Conservation (phyloP, 2,797 vertebrate genomes). For the Sitta carolinensis region DNA sequence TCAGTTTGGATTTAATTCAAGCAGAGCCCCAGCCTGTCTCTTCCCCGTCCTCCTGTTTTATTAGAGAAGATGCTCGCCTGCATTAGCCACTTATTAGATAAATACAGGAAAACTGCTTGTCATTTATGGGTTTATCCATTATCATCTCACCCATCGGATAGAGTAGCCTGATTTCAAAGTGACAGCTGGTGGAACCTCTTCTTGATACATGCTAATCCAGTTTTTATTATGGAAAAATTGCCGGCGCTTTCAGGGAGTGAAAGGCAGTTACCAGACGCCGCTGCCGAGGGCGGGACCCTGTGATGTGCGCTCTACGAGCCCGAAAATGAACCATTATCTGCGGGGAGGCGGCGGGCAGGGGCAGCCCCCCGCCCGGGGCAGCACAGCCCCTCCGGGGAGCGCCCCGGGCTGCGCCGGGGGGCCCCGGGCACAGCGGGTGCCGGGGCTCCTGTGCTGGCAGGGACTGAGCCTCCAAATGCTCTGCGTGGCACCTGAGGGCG, state of each 20-base stretch:
- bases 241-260: slow-evolving; percentile 85
- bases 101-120: slow-evolving; percentile 79
- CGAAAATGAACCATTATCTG: slow-evolving; percentile 76
- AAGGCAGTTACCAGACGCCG: slow-evolving; percentile 82
- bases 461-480: too few species aligned
- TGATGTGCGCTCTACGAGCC: slow-evolving; percentile 73
- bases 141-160: slow-evolving; percentile 83
- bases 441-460: too few species aligned
- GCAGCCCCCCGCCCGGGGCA: too few species aligned
- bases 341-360: background rate
- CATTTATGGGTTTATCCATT: slow-evolving; percentile 88
- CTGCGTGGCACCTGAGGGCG: too few species aligned
- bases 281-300: slow-evolving; percentile 80
- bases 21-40: slow-evolving; percentile 5
- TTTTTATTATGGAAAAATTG: slow-evolving; percentile 99
- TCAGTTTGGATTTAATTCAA: slow-evolving; percentile 70
- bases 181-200: slow-evolving; percentile 96
- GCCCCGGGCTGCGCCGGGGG: too few species aligned
- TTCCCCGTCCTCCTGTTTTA: slow-evolving; percentile 63
- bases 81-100: slow-evolving; percentile 76
- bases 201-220: slow-evolving; percentile 98
- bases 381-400: too few species aligned
- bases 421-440: too few species aligned
- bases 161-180: slow-evolving; percentile 91
- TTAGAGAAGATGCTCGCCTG: slow-evolving; percentile 63